Conservation (phyloP, 2,888 invertebrate species). For the Drosophila paranaensis region DNA sequence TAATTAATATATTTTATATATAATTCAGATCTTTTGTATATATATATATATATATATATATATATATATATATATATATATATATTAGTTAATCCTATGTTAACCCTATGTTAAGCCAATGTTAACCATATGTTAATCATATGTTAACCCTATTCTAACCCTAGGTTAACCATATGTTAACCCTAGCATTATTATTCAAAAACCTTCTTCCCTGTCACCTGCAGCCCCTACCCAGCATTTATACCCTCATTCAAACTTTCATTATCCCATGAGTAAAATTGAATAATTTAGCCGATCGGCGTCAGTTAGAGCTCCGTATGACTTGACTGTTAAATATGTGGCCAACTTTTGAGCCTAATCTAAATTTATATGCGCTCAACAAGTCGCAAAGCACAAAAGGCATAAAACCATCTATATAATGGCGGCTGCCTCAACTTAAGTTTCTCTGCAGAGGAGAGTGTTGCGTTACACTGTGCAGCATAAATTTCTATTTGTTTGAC, state of each 20-base stretch:
- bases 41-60: too few species aligned
- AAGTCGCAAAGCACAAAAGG: slow-evolving; percentile 34
- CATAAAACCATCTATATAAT: slow-evolving; percentile 31
- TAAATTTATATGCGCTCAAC: slow-evolving; percentile 65
- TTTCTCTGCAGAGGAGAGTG: neutral
- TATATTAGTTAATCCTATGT: too few species aligned
- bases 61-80: too few species aligned
- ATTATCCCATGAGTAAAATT: neutral
- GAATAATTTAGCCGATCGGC: slow-evolving; percentile 34
- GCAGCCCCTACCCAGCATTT: neutral
- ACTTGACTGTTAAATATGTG: slow-evolving; percentile 38
- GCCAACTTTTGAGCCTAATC: slow-evolving; percentile 60
- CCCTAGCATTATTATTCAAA: too few species aligned
- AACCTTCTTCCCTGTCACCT: too few species aligned
- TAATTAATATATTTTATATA: neutral
- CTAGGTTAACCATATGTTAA: too few species aligned
- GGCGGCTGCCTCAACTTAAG: slow-evolving; percentile 4
- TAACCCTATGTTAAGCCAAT: too few species aligned
- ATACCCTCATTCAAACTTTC: neutral
- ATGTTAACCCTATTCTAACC: too few species aligned
- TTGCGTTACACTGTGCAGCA: neutral
- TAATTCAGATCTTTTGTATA: neutral
- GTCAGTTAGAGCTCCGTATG: neutral
- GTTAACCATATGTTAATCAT: too few species aligned
- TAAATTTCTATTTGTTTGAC: slow-evolving; percentile 1